Percentiles rank a stretch among this genome's conserved stretches.
Evolutionary conservation across 2,113 vertebrate species (phyloP).

Genomic region (Peucedramus taeniatus): DNA sequence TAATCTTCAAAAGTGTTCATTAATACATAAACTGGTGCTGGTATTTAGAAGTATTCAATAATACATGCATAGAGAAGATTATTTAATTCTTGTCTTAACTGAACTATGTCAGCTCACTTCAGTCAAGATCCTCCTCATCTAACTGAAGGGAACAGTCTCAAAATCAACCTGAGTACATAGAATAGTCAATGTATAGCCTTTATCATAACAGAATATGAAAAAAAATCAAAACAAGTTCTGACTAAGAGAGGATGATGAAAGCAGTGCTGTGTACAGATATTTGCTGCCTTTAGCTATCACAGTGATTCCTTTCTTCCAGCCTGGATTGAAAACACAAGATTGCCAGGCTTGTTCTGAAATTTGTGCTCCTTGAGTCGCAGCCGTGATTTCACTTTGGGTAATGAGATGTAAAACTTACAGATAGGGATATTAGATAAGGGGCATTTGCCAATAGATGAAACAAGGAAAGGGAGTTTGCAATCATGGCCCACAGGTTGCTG

Average conservation of each 20-base stretch:
- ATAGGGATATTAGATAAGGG: background rate
- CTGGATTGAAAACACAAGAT: background rate
- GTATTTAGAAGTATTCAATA: background rate
- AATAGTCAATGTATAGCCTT: background rate
- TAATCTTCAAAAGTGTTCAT: background rate
- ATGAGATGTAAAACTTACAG: background rate
- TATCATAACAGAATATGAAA: background rate
- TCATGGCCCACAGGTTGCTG: background rate
- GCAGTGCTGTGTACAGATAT: background rate
- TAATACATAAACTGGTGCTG: background rate
- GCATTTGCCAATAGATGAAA: background rate
- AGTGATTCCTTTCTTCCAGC: background rate
- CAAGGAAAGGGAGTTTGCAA: background rate
- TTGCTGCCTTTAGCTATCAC: background rate
- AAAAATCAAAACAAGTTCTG: background rate
- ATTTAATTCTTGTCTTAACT: background rate
- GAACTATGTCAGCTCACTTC: background rate
- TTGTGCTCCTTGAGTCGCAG: background rate
- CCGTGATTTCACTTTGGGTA: background rate
- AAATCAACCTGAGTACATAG: background rate
- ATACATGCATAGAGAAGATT: background rate
- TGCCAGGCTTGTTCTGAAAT: background rate
- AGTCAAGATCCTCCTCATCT: background rate
- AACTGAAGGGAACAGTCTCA: background rate
- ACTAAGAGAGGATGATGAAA: background rate